Evolutionary conservation across 2,797 vertebrate genomes (phyloP), one percentile per base, ranked within the genome.

Genomic region (Myripristis jacobus): DNA sequence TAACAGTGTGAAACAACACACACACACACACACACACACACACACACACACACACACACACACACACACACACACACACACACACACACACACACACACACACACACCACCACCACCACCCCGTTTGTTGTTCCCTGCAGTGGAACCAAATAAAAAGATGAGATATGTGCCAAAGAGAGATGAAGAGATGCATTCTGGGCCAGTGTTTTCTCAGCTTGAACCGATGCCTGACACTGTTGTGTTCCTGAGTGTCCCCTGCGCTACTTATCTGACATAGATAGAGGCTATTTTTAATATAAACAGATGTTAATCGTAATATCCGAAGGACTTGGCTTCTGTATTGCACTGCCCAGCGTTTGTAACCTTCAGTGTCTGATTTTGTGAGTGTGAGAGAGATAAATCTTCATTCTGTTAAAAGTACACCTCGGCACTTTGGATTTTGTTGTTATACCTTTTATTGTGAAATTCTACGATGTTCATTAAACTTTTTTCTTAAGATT

Each of bases 71-170:
- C n/a, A n/a, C n/a, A n/a, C n/a, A n/a, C n/a, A n/a, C n/a, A n/a
- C n/a, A n/a, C n/a, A n/a, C n/a, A n/a, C n/a, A n/a, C n/a, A n/a
- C n/a, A n/a, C n/a, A n/a, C n/a, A n/a, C n/a, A n/a, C n/a, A n/a
- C n/a, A n/a, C n/a, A n/a, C n/a, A n/a, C n/a, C n/a, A n/a, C n/a
- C 78, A 79, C 76, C 68, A 62, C 50, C 54, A 22, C 65, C 69
- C 25, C 82, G 72, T 88, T 90, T 90, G 84, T 84, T 81, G 83
- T 84, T 82, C 68, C 73, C 71, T 10, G 29, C 53, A 2, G 44
- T 77, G 62, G 13, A 68, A 63, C 70, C 70, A 79, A 84, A 83
- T 82, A 83, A 77, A 53, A 75, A 58, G 46, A 78, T 77, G 69
- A 76, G 58, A 73, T 73, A 52, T 72, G 58, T 71, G 22, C 41